These are phyloP conservation scores for Lerema accius DNA, from an alignment of 1,140 invertebrate species.

Conservation along the genomic window DNA sequence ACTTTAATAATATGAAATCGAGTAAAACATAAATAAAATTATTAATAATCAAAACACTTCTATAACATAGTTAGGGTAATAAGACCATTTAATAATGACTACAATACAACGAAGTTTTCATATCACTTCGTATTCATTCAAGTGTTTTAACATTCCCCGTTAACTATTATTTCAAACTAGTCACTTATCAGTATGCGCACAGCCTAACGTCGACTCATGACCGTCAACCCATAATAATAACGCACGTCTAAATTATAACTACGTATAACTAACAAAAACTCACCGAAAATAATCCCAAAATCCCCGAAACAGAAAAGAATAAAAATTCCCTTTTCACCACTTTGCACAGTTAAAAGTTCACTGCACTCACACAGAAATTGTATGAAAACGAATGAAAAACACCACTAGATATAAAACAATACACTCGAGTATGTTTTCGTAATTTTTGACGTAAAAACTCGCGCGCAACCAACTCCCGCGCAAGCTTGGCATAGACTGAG, in stretches of 20 bases:
- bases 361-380: constrained; percentile 38
- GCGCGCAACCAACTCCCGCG: constrained; percentile 54
- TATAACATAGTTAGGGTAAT: too few relatives aligned
- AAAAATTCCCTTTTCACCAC: constrained; percentile 24
- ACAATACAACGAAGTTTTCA: too few relatives aligned
- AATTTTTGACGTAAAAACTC: constrained; percentile 31
- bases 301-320: constrained; percentile 29
- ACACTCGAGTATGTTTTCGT: constrained; percentile 23
- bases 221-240: constrained; percentile 44
- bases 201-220: constrained; percentile 30
- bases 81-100: too few relatives aligned
- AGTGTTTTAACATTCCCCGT: neutral
- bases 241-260: constrained; percentile 41
- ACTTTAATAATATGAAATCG: too few relatives aligned
- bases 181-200: constrained; percentile 23
- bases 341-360: constrained; percentile 36
- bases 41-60: too few relatives aligned
- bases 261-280: constrained; percentile 41
- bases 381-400: constrained; percentile 3
- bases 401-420: too few relatives aligned
- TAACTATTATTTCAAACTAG: constrained; percentile 1
- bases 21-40: too few relatives aligned
- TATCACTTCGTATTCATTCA: neutral
- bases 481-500: constrained; percentile 54
- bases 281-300: constrained; percentile 51